Base-by-base conservation (phyloP, 2,797 vertebrate genomes). In the Crossoptilon crossoptilon region DNA sequence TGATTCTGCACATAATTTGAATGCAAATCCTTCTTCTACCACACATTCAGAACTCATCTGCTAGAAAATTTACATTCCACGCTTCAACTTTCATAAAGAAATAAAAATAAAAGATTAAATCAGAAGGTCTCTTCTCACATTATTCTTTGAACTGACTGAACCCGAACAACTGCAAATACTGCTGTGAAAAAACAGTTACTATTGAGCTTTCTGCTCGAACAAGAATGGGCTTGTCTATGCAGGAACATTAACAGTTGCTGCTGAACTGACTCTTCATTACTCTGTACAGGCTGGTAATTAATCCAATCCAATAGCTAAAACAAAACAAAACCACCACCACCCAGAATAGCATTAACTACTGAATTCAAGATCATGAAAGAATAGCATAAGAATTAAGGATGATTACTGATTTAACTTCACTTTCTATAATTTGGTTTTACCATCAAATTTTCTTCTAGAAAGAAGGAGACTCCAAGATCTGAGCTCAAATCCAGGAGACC, bases 1-100 rank as follows among this genome's bases (percentile, higher is more conserved):
- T 94, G 81, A 96, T 91, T 93, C 86, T 58, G 69, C 37, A 9
- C 51, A 46, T 69, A 63, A 93, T 96, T 92, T 95, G 51, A 87
- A 96, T 95, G 94, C 90, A 96, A 95, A 96, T 93, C 81, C 33
- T 87, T 72, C 44, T 90, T 18, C 84, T 37, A 78, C 26, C 59
- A 67, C 27, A 56, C 66, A 84, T 91, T 78, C 76, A 85, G 76
- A 43, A 84, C 84, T 70, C 62, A 86, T 89, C 72, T 72, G 31
- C 67, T 87, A 14, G 3, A 68, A 89, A 95, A 94, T 86, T 89
- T 81, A 87, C 46, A 95, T 89, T 92, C 76, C 39, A 27, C 41
- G 49, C 92, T 91, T 66, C 73, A 89, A 70, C 73, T 91, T 94
- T 84, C 76, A 93, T 85, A 33, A 22, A n/a, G 77, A 95, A 93